Conservation (phyloP, 2,113 vertebrate genomes). For the Elaphurus davidianus region DNA sequence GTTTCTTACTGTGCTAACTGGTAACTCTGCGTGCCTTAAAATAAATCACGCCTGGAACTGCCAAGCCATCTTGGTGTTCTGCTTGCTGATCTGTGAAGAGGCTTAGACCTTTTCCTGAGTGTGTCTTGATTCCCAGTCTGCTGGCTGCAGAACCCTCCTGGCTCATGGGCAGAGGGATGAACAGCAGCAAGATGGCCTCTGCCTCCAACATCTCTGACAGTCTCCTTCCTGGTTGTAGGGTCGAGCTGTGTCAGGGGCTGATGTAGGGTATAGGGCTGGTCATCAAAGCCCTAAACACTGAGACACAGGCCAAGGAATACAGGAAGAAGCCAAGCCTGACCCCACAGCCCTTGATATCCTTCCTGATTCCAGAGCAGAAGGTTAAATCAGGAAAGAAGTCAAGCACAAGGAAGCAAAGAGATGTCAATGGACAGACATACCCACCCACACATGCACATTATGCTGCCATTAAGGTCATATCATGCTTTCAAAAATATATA, state of each 20-base stretch:
- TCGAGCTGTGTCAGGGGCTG: background rate
- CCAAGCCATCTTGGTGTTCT: background rate
- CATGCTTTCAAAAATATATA: background rate
- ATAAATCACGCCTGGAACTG: background rate
- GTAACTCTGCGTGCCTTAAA: background rate
- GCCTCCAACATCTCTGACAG: background rate
- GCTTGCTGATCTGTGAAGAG: background rate
- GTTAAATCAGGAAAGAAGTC: background rate
- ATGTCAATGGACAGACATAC: background rate
- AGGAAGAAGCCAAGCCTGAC: background rate
- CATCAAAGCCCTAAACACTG: background rate
- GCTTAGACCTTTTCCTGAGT: background rate
- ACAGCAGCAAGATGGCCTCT: background rate
- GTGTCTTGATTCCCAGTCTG: background rate
- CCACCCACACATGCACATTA: background rate
- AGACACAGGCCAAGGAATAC: background rate
- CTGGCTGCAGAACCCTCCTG: background rate
- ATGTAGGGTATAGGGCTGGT: background rate
- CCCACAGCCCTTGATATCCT: background rate
- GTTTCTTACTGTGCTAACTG: conserved; percentile 58
- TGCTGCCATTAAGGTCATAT: background rate
- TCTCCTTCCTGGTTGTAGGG: background rate
- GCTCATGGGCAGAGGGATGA: background rate
- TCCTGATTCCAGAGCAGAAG: background rate
- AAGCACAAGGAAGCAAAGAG: background rate